Percentiles rank a stretch among this genome's conserved stretches.
phyloP scores from a whole-genome alignment of 2,888 invertebrate species.

The Hyles lineata region DNA sequence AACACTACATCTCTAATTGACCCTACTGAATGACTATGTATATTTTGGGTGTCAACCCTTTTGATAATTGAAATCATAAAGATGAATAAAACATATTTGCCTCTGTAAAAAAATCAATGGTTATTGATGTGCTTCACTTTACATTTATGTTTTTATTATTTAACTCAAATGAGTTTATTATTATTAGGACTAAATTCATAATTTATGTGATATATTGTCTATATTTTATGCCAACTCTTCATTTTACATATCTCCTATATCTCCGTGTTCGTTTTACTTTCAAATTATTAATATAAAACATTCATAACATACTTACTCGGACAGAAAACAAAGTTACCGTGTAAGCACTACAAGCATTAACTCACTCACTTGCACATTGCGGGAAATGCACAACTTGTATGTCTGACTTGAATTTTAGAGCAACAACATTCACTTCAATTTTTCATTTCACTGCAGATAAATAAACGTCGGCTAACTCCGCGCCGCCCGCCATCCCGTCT shows the following conservation, averaged over 20 bases:
- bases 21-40: too few relatives aligned
- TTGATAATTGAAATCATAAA: too few relatives aligned
- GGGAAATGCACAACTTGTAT: not conserved
- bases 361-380: not conserved
- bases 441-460: slow-evolving; percentile 67
- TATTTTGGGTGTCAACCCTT: too few relatives aligned
- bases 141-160: too few relatives aligned
- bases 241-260: not conserved
- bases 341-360: not conserved
- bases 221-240: not conserved
- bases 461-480: slow-evolving; percentile 50
- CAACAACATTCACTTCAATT: slow-evolving; percentile 58
- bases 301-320: not conserved
- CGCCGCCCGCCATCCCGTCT: slow-evolving; percentile 63
- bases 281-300: not conserved
- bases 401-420: slow-evolving; percentile 6
- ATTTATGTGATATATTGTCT: too few relatives aligned
- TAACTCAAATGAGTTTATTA: too few relatives aligned
- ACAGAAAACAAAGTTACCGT: not conserved
- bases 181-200: too few relatives aligned
- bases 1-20: too few relatives aligned
- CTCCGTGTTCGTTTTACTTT: not conserved
- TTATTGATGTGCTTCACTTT: too few relatives aligned
- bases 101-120: too few relatives aligned
- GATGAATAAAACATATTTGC: too few relatives aligned